Base-by-base conservation (phyloP, 2,113 vertebrate species). In the Anseranas semipalmata region DNA sequence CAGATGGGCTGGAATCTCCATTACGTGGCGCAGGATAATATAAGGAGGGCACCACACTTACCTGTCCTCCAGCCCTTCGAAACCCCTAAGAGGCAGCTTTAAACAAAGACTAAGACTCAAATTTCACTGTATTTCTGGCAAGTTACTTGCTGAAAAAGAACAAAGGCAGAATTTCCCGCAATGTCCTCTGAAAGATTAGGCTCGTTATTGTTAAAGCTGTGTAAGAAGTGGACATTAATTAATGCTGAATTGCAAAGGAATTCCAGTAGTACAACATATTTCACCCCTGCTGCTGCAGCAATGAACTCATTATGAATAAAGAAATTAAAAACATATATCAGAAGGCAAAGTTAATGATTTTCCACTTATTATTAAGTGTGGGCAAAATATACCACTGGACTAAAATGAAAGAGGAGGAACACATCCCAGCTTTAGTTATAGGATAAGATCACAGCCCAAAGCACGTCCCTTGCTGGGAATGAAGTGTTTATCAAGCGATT, bases 271-370 rank as follows among this genome's bases (percentile, higher is more conserved):
- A 86, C 68, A 71, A 58, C 60, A 93, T 95, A 97, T 96, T 94
- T 96, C 89, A 93, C 46, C 93, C 81, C 74, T 73, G 67, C 71
- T 7, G 7, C 48, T 83, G 66, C 78, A 93, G 80, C 91, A 83
- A 55, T 59, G 78, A 96, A 93, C 88, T 97, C 88, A 85, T 96
- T 91, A 95, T 65, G 83, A 97, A 93, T 80, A 96, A 92, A 85
- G 93, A 74, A 87, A 96, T 94, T 89, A 93, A 93, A 97, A 89
- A 86, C 85, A 83, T 94, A 95, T 94, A 97, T 97, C 96, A 97
- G 89, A 85, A 86, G 41, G 73, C 48, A 45, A 76, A 95, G 87
- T 87, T 91, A 96, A 95, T 75, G 84, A 63, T 65, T 79, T 95
- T 66, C 56, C 48, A 50, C 59, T 89, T 89, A 62, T 8, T 87